These are phyloP conservation scores for Lytechinus pictus DNA, from an alignment of 35 echinoderm and acorn worm genomes.

Conservation along the genomic window DNA sequence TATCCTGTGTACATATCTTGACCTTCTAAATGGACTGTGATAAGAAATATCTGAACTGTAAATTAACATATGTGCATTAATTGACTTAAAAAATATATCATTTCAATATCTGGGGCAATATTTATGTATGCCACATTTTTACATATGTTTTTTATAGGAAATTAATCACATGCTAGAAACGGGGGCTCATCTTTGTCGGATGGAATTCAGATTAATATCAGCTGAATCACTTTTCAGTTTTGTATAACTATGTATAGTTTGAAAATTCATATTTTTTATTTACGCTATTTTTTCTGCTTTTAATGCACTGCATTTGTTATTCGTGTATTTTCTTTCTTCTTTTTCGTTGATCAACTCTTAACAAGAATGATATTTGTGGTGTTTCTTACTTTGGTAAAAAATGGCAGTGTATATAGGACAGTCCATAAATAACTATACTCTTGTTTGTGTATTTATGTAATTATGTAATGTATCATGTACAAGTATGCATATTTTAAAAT, in stretches of 20 bases:
- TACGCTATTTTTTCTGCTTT: neutral
- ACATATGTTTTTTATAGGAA: neutral
- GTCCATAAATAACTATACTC: neutral
- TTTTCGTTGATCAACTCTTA: neutral
- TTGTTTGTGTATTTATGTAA: neutral
- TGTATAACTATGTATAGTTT: neutral
- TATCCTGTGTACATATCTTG: neutral
- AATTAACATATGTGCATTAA: neutral
- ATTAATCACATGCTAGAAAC: neutral
- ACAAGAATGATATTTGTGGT: neutral
- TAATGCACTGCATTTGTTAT: neutral
- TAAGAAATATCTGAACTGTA: neutral
- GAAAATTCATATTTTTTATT: neutral
- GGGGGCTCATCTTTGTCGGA: neutral
- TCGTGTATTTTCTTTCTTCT: neutral
- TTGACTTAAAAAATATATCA: neutral
- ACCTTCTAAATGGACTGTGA: neutral
- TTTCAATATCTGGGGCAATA: conserved; percentile 3
- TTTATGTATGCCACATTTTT: neutral
- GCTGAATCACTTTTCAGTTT: neutral
- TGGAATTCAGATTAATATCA: neutral
- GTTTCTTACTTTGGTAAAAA: neutral
- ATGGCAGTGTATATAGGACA: neutral
- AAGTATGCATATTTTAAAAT: neutral
- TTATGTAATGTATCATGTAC: conserved; percentile 10